Percentiles rank a stretch among this genome's conserved stretches.
Conservation (phyloP, 2,113 vertebrate genomes). For the Hippoglossus stenolepis region DNA sequence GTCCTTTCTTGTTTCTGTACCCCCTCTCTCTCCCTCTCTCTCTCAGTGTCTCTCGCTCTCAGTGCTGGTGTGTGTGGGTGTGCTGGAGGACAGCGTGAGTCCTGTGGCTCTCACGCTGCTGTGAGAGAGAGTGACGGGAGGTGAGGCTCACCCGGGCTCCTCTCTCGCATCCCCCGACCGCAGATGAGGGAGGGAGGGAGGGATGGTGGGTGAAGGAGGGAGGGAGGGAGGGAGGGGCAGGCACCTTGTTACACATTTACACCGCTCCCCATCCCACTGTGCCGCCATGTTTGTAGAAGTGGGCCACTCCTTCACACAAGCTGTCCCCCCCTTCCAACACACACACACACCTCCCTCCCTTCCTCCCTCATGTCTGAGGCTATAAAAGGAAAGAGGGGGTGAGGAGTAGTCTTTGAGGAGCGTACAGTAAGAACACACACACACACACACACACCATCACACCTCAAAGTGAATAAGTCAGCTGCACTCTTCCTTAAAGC, state of each 20-base stretch:
- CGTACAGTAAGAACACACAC: conserved; percentile 26
- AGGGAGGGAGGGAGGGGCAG: conserved; percentile 50
- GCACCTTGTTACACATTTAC: conserved; percentile 63
- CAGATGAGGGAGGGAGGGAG: conserved; percentile 2
- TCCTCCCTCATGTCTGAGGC: conserved; percentile 57
- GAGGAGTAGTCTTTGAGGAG: conserved; percentile 51
- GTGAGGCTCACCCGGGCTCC: conserved; percentile 51
- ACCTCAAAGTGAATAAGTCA: conserved; percentile 36
- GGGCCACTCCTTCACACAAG: conserved; percentile 72
- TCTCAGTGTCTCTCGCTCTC: conserved; percentile 61
- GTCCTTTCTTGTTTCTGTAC: conserved; percentile 39
- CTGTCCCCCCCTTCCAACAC: conserved; percentile 1
- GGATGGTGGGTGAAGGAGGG: conserved; percentile 11
- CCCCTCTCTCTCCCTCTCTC: conserved; percentile 52
- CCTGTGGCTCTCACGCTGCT: conserved; percentile 79
- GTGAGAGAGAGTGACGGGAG: conserved; percentile 81
- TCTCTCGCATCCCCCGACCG: conserved; percentile 50
- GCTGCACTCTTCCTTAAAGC: conserved; percentile 1
- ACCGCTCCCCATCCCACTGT: conserved; percentile 52
- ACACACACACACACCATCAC: conserved; percentile 19
- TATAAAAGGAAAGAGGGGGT: conserved; percentile 72
- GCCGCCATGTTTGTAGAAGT: conserved; percentile 76
- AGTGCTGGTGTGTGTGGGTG: conserved; percentile 79
- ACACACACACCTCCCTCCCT: conserved; percentile 29
- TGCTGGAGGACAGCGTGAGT: conserved; percentile 82